Percentiles rank a stretch among this genome's conserved stretches.
Evolutionary conservation across 2,797 vertebrate genomes (phyloP).

Genomic region (Chelon auratus): DNA sequence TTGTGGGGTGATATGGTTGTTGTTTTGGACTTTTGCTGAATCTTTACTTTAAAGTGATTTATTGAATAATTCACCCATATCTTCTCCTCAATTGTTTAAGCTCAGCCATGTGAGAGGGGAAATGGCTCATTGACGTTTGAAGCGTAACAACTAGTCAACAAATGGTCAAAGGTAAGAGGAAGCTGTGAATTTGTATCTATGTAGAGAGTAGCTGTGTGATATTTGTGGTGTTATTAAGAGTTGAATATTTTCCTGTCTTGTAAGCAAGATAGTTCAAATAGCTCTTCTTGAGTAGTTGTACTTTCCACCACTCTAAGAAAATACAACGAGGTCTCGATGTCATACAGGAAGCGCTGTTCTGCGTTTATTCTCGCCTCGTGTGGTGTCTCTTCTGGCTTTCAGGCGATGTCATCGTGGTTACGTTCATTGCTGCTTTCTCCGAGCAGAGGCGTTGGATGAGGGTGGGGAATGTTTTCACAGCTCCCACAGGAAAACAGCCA

Average conservation of each 20-base stretch:
- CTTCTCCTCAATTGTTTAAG: too few relatives aligned
- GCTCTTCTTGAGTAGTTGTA: not conserved
- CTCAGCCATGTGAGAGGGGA: too few relatives aligned
- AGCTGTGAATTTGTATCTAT: too few relatives aligned
- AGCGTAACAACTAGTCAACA: too few relatives aligned
- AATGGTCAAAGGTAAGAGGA: too few relatives aligned
- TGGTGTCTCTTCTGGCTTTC: conserved; percentile 16
- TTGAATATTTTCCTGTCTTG: too few relatives aligned
- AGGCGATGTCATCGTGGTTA: conserved; percentile 11
- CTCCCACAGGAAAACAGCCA: conserved; percentile 82
- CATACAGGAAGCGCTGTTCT: conserved; percentile 20
- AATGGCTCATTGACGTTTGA: not conserved
- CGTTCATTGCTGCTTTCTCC: conserved; percentile 8
- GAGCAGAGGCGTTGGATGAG: conserved; percentile 37
- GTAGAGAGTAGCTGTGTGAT: too few relatives aligned
- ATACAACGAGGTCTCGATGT: conserved; percentile 7
- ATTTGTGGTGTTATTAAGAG: too few relatives aligned
- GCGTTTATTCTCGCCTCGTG: conserved; percentile 21
- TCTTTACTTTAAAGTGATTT: too few relatives aligned
- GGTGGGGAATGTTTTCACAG: conserved; percentile 73
- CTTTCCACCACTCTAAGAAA: not conserved
- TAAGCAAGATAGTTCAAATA: not conserved
- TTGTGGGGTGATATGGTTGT: too few relatives aligned
- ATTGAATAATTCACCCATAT: too few relatives aligned
- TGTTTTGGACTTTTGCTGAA: too few relatives aligned